A percentile compares a stretch with the other conserved stretches of the same genome.
Evolutionary conservation across 2,888 invertebrate species (phyloP).

Genomic region (Trachelus tabidus): DNA sequence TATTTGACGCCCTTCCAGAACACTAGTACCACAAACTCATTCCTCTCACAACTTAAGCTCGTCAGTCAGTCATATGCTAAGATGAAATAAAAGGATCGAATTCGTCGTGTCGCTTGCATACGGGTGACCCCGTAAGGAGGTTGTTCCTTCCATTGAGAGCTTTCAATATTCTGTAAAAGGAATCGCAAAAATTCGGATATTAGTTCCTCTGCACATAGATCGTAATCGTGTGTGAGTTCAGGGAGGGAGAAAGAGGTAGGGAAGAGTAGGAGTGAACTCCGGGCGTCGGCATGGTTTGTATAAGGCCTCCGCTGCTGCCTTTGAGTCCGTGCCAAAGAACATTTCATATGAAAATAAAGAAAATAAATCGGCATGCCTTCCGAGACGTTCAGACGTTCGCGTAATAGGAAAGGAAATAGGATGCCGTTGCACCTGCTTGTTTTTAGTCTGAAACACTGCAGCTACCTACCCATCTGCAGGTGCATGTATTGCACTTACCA

Average conservation of each 20-base stretch:
- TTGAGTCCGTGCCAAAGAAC: constrained; percentile 54
- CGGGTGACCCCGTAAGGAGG: constrained; percentile 23
- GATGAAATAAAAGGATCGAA: background rate
- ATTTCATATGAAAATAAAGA: constrained; percentile 52
- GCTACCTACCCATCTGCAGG: too few species aligned
- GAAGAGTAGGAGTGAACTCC: constrained; percentile 19
- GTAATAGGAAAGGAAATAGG: constrained; percentile 61
- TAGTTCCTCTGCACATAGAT: constrained; percentile 51
- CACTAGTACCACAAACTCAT: too few species aligned
- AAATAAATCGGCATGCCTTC: constrained; percentile 48
- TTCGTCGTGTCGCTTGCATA: background rate
- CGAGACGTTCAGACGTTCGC: constrained; percentile 48
- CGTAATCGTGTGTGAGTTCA: constrained; percentile 52
- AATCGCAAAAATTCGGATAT: constrained; percentile 61
- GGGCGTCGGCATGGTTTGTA: constrained; percentile 11
- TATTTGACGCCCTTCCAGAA: too few species aligned
- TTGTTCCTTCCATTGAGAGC: constrained; percentile 31
- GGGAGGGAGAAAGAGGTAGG: background rate
- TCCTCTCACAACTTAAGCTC: too few species aligned
- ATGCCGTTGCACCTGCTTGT: constrained; percentile 50
- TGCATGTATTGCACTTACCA: too few species aligned
- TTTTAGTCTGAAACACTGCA: constrained; percentile 25
- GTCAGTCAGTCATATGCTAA: background rate
- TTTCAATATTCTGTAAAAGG: constrained; percentile 55
- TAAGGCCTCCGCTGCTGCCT: constrained; percentile 31